Evolutionary conservation across 1,140 invertebrate genomes (phyloP).

Genomic region (Nephotettix cincticeps): DNA sequence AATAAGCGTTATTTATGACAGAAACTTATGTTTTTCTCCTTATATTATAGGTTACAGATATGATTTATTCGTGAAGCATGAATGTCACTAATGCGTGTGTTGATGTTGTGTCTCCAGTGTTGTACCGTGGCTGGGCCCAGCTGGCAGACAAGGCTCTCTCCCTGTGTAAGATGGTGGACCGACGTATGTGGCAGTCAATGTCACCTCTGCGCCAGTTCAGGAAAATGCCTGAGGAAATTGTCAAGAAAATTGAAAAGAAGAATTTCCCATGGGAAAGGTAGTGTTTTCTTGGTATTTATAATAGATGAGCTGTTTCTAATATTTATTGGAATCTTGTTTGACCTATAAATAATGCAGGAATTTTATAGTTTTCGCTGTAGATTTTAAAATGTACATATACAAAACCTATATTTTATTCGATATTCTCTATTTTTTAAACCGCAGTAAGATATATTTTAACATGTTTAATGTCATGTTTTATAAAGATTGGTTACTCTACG

Average conservation of each 20-base stretch:
- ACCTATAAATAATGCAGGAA: no score
- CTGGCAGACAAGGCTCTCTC: slow-evolving; percentile 94
- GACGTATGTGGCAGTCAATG: slow-evolving; percentile 99
- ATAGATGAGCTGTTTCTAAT: no score
- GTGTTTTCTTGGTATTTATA: no score
- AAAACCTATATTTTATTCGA: neutral
- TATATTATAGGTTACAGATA: neutral
- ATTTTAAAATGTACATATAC: neutral
- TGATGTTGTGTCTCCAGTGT: slow-evolving; percentile 47
- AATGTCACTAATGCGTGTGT: no score
- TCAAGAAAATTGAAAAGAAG: slow-evolving; percentile 99
- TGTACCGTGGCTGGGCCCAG: slow-evolving; percentile 93
- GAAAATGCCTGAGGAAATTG: slow-evolving; percentile 97
- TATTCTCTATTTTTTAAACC: neutral
- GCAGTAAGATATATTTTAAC: neutral
- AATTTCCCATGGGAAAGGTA: slow-evolving; percentile 84
- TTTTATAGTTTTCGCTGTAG: neutral
- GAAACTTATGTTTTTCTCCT: neutral
- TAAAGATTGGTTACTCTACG: neutral
- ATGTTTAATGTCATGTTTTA: neutral
- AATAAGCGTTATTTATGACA: no score
- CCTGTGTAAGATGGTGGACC: slow-evolving; percentile 98
- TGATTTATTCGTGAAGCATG: neutral
- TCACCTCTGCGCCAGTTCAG: slow-evolving; percentile 96
- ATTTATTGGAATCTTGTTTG: no score